phyloP scores from a whole-genome alignment of 1,140 invertebrate genomes.

The Caenorhabditis brenneri region DNA sequence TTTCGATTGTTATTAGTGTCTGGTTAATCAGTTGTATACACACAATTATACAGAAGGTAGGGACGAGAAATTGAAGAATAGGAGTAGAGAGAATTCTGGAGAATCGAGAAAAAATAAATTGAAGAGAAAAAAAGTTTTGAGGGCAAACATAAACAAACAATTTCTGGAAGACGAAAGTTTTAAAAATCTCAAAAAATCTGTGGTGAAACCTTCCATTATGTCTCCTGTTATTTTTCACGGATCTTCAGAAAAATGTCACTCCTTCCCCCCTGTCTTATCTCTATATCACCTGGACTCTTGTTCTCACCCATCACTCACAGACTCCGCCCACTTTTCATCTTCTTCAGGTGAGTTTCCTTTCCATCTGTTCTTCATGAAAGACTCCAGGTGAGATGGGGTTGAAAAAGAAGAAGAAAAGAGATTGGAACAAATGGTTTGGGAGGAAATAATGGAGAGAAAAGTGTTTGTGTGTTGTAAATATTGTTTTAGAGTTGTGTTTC shows the following conservation, averaged over 20 bases:
- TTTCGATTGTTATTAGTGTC: background rate
- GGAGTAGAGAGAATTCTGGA: background rate
- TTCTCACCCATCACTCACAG: background rate
- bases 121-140: background rate
- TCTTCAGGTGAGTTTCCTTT: constrained; percentile 27
- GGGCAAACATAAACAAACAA: constrained; percentile 18
- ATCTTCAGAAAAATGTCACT: constrained; percentile 28
- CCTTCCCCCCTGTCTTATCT: background rate
- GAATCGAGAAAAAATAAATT: background rate
- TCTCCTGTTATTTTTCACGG: constrained; percentile 6
- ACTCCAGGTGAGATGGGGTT: background rate
- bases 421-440: background rate
- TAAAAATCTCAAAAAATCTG: background rate
- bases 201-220: background rate
- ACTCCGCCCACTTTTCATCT: background rate
- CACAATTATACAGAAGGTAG: background rate
- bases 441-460: background rate
- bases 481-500: background rate
- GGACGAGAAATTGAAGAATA: background rate
- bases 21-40: constrained; percentile 10
- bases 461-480: background rate
- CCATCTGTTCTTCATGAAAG: background rate
- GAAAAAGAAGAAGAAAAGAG: background rate
- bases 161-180: no score
- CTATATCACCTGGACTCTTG: background rate